Evolutionary conservation across 2,888 invertebrate genomes (phyloP).

Genomic region (Iphiclides podalirius): DNA sequence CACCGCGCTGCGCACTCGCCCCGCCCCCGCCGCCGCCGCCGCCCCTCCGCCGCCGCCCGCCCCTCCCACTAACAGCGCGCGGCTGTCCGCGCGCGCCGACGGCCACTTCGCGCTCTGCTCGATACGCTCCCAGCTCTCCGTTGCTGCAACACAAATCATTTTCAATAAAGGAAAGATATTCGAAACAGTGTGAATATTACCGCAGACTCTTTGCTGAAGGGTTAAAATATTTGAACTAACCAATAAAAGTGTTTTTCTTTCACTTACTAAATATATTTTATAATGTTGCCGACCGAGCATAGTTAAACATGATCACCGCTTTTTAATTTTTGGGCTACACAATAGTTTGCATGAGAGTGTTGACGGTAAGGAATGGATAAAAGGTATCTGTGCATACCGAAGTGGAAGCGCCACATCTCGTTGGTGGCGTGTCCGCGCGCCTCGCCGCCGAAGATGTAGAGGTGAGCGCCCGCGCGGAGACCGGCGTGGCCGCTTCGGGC

Average conservation of each 20-base stretch:
- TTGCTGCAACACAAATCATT: slow-evolving; percentile 73
- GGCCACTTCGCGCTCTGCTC: slow-evolving; percentile 82
- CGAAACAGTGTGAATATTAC: too few species aligned
- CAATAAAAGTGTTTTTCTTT: too few species aligned
- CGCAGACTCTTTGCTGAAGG: too few species aligned
- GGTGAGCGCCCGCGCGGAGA: slow-evolving; percentile 86
- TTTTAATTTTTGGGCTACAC: too few species aligned
- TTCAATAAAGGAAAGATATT: too few species aligned
- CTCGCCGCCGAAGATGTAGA: slow-evolving; percentile 91
- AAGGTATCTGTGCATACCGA: too few species aligned
- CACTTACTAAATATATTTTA: too few species aligned
- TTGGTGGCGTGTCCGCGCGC: slow-evolving; percentile 84
- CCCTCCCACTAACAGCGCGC: slow-evolving; percentile 83
- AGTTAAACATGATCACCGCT: too few species aligned
- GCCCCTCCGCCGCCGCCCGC: slow-evolving; percentile 71
- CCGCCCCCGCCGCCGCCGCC: slow-evolving; percentile 34
- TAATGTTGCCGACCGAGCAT: too few species aligned
- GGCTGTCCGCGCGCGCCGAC: slow-evolving; percentile 84
- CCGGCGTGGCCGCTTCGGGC: slow-evolving; percentile 89
- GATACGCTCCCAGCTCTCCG: slow-evolving; percentile 88
- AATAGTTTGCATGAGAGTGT: too few species aligned
- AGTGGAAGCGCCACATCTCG: slow-evolving; percentile 91
- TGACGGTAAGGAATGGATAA: too few species aligned
- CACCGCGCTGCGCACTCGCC: slow-evolving; percentile 30
- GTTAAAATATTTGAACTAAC: too few species aligned